Evolutionary conservation across 2,888 invertebrate species (phyloP), one percentile per base, ranked within the genome.

Genomic region (Drosophila fungiperda): DNA sequence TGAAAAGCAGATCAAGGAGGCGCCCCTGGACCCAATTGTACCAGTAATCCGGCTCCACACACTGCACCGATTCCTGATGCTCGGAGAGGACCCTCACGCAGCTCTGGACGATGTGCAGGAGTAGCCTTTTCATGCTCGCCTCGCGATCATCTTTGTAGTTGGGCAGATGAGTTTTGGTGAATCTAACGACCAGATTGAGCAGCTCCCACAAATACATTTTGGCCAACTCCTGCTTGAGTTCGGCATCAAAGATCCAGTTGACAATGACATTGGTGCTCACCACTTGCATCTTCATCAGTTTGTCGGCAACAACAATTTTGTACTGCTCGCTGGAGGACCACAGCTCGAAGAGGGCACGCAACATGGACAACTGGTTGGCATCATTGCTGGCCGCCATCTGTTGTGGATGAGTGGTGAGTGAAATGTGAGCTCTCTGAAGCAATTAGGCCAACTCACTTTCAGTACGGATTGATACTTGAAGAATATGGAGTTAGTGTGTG

Each of bases 201-300:
- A 89, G 15, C 23, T 85, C 84, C 84, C 84, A 85, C 0, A 68
- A 1, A 45, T 86, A 85, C 69, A 83, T 75, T 35, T 81, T 78
- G 26, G 49, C 50, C 9, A 85, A 32, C 0, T 89, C 76, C 11
- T 38, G 12, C 33, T 75, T 75, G 9, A 70, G 58, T 0, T 9
- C 1, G 3, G 72, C 62, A 0, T 48, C 20, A 42, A 85, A 87
- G 20, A 76, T n/a, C 75, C 75, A 85, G 12, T 52, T 32, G 0
- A 85, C 66, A 2, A 89, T 35, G 0, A 26, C 35, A 1, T 40
- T 53, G 15, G 53, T 15, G 2, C 55, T 12, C 1, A 85, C 3
- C 1, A 85, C n/a, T 3, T 54, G 23, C 63, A 77, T 58, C 1
- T 42, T 65, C 12, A 81, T 6, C 26, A 85, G 52, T 15, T 64